Conservation (phyloP, 2,113 vertebrate genomes). For the Phaethornis superciliosus region DNA sequence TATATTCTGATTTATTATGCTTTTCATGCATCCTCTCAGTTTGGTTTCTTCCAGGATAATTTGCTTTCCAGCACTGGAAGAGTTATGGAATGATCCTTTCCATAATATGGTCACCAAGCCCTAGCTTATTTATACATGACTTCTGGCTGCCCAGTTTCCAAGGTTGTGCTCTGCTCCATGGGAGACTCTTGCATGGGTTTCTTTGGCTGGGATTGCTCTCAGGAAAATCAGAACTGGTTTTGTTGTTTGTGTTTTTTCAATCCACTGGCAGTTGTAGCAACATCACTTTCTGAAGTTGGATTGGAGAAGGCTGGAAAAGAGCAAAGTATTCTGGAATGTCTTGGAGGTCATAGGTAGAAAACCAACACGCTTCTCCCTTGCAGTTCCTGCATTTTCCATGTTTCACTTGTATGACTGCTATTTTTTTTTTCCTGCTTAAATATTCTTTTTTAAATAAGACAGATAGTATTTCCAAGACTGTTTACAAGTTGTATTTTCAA, state of each 20-base stretch:
- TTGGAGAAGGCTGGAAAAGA: background rate
- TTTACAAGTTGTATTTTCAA: background rate
- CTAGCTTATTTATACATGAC: background rate
- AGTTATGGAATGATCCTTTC: background rate
- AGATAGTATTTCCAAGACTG: background rate
- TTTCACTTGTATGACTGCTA: background rate
- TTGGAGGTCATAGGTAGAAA: background rate
- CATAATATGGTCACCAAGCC: background rate
- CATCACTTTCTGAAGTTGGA: background rate
- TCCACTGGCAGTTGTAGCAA: slow-evolving; percentile 1
- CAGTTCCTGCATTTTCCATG: background rate
- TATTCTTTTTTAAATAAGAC: background rate
- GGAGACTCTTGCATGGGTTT: background rate
- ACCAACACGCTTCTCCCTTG: background rate
- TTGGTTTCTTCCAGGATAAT: background rate
- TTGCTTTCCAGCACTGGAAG: background rate
- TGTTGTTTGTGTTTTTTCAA: slow-evolving; percentile 14
- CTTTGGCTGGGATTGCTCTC: background rate
- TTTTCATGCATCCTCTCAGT: background rate
- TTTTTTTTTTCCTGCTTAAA: background rate
- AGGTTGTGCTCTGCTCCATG: accelerated
- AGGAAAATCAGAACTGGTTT: background rate
- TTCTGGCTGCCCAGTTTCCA: background rate
- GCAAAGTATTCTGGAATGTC: background rate
- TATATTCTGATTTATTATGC: background rate